Conservation (phyloP, 2,797 vertebrate genomes). For the Tragelaphus oryx region DNA sequence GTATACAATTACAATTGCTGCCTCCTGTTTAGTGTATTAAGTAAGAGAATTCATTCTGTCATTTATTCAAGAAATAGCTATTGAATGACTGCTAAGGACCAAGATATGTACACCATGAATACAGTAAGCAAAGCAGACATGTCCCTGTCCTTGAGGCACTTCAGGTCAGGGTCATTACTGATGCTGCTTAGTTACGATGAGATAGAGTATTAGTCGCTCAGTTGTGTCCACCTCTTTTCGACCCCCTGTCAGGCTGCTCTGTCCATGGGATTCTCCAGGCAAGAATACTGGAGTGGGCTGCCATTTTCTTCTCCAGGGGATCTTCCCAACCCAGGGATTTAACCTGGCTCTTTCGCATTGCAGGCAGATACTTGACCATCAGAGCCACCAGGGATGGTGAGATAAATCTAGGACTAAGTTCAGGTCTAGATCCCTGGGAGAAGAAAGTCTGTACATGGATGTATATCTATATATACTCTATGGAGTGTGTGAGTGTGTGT, state of each 20-base stretch:
- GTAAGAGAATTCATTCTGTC: neutral
- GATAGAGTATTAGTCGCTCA: neutral
- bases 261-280: neutral
- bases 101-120: neutral
- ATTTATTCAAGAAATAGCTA: neutral
- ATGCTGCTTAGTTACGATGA: neutral
- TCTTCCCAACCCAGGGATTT: neutral
- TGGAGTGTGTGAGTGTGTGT: neutral
- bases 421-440: neutral
- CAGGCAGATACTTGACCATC: neutral
- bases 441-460: neutral
- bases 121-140: neutral
- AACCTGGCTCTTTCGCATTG: neutral
- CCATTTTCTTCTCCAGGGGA: neutral
- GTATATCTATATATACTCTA: too few relatives aligned
- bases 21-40: neutral
- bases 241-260: neutral
- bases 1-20: neutral
- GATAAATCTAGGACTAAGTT: neutral
- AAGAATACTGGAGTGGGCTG: neutral
- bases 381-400: neutral
- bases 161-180: neutral
- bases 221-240: neutral
- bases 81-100: neutral
- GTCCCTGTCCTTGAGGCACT: neutral